These are phyloP conservation scores for Drosophila ananassae DNA, from an alignment of 1,140 invertebrate genomes.

Conservation along the genomic window DNA sequence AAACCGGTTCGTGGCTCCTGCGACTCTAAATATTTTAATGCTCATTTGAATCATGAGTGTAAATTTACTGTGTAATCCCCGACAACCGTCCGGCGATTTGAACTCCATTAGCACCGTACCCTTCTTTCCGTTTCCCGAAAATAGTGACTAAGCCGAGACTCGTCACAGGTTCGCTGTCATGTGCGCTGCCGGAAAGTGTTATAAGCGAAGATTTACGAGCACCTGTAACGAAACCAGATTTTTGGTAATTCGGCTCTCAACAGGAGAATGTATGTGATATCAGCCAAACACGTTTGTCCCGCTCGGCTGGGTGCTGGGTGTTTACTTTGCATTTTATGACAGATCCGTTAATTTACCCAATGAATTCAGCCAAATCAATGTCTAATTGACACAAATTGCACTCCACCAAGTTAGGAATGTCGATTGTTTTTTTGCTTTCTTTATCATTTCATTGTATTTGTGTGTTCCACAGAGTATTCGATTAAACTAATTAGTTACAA, in stretches of 20 bases:
- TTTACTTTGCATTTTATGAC: slow-evolving; percentile 45
- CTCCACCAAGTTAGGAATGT: slow-evolving; percentile 23
- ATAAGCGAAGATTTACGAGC: slow-evolving; percentile 54
- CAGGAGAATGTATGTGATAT: slow-evolving; percentile 22
- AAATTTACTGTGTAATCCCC: slow-evolving; percentile 56
- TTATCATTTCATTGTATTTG: slow-evolving; percentile 43
- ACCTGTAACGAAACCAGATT: slow-evolving; percentile 54
- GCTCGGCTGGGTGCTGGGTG: slow-evolving; percentile 3
- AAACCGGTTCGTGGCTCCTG: slow-evolving; percentile 51
- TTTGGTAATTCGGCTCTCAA: slow-evolving; percentile 9
- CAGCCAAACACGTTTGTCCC: slow-evolving; percentile 55
- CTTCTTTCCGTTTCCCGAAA: slow-evolving; percentile 17
- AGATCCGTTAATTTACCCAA: slow-evolving; percentile 65
- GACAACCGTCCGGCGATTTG: slow-evolving; percentile 17
- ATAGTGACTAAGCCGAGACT: slow-evolving; percentile 51
- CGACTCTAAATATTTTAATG: slow-evolving; percentile 4
- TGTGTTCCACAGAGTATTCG: background rate
- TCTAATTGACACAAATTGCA: slow-evolving; percentile 44
- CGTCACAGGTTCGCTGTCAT: slow-evolving; percentile 36
- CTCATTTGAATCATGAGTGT: slow-evolving; percentile 57
- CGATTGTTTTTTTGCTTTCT: slow-evolving; percentile 48
- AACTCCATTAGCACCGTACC: slow-evolving; percentile 53
- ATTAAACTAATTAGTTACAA: slow-evolving; percentile 14
- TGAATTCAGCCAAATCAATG: slow-evolving; percentile 52
- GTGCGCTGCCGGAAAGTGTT: slow-evolving; percentile 66